Conservation (phyloP, 2,888 invertebrate genomes). For the Sicus ferrugineus region DNA sequence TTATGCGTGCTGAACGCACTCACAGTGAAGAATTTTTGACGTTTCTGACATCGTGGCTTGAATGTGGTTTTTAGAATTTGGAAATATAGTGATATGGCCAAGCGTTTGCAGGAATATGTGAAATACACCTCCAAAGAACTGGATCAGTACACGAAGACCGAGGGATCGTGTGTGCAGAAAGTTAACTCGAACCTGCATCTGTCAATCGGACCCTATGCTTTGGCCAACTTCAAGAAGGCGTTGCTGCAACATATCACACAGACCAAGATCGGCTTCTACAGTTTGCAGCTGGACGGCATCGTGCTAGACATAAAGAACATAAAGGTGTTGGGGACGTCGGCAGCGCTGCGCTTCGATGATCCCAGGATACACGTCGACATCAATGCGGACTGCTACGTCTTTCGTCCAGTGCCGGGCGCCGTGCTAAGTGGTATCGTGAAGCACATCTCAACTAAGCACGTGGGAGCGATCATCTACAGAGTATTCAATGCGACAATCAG, state of each 20-base stretch:
- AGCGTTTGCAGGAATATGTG: conserved; percentile 57
- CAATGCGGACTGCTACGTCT: conserved; percentile 72
- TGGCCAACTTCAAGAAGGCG: conserved; percentile 65
- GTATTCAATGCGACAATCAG: conserved; percentile 73
- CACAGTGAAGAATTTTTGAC: too few relatives aligned
- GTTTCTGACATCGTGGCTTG: too few relatives aligned
- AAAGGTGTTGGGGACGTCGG: conserved; percentile 66
- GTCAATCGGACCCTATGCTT: conserved; percentile 67
- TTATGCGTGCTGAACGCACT: too few relatives aligned
- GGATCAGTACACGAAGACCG: conserved; percentile 64
- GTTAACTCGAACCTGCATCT: conserved; percentile 66
- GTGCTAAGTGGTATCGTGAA: conserved; percentile 70
- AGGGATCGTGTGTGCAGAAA: conserved; percentile 66
- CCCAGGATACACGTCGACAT: conserved; percentile 70
- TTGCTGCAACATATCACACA: conserved; percentile 64
- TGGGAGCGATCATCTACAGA: conserved; percentile 72
- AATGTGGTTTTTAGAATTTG: too few relatives aligned
- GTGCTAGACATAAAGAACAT: conserved; percentile 71
- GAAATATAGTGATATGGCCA: conserved; percentile 51
- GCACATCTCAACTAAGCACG: conserved; percentile 66
- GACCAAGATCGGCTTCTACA: conserved; percentile 67
- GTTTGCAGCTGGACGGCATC: conserved; percentile 68
- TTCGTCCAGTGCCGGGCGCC: conserved; percentile 69
- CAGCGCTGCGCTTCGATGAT: conserved; percentile 67
- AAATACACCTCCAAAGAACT: conserved; percentile 65